These are phyloP conservation scores for Caenorhabditis auriculariae DNA, from an alignment of 2,888 invertebrate genomes.

Conservation along the genomic window DNA sequence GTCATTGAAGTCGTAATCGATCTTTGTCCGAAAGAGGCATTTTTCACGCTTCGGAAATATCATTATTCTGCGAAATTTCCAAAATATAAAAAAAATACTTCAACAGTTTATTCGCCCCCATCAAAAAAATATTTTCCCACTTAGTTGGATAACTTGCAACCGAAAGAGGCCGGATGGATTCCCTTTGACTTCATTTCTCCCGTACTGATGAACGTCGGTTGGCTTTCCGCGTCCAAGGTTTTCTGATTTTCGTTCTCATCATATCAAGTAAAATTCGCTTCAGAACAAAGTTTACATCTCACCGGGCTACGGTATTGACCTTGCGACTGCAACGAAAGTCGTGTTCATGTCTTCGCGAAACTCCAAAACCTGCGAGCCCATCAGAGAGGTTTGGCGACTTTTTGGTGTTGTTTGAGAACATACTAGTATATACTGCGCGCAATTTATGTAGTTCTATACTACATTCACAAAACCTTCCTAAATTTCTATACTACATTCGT, in stretches of 20 bases:
- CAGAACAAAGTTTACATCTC: slow-evolving; percentile 63
- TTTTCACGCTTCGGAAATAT: no score
- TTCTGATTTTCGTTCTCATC: background rate
- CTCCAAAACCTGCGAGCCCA: slow-evolving; percentile 62
- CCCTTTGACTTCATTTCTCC: slow-evolving; percentile 9
- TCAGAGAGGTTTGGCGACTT: slow-evolving; percentile 59
- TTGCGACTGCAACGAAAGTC: slow-evolving; percentile 59
- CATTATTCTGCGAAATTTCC: no score
- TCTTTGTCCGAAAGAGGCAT: no score
- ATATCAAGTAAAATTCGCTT: background rate
- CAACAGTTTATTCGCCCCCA: no score
- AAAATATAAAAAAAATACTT: no score
- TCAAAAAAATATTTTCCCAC: no score
- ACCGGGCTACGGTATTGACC: slow-evolving; percentile 62
- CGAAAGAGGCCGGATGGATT: slow-evolving; percentile 3
- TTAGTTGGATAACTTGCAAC: slow-evolving; percentile 2
- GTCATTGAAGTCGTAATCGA: no score
- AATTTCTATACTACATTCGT: no score
- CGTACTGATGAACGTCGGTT: slow-evolving; percentile 7
- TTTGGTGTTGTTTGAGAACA: no score
- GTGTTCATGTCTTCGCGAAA: slow-evolving; percentile 46
- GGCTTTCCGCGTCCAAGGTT: slow-evolving; percentile 8
- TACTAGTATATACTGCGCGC: no score
- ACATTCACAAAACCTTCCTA: no score
- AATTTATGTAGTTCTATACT: no score